A percentile compares a stretch with the other conserved stretches of the same genome.
These are phyloP conservation scores for Aphelocoma californica DNA, from an alignment of 2,797 vertebrate genomes.

Conservation along the genomic window DNA sequence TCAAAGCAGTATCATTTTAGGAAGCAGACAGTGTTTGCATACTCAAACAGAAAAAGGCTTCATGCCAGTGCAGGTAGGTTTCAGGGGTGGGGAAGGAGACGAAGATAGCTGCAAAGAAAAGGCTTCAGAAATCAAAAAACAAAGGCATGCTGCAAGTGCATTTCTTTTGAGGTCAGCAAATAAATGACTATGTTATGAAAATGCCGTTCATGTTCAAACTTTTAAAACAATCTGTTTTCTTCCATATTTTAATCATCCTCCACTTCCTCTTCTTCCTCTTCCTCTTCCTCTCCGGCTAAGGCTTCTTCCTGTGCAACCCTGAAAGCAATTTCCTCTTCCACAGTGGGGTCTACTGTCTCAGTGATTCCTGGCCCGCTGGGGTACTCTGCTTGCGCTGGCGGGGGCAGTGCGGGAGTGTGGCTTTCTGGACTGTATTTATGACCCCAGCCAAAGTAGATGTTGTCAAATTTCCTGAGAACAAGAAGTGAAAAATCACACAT, in stretches of 20 bases:
- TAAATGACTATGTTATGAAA: not conserved
- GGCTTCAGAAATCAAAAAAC: not conserved
- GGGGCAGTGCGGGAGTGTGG: conserved; percentile 77
- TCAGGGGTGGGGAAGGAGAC: too few species aligned
- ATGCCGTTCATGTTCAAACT: not conserved
- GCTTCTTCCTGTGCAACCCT: conserved; percentile 77
- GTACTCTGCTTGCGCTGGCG: conserved; percentile 79
- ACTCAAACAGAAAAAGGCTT: not conserved
- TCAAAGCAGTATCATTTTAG: not conserved
- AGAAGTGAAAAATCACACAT: not conserved
- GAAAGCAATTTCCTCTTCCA: conserved; percentile 85
- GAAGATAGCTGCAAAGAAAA: not conserved
- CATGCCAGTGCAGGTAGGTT: not conserved
- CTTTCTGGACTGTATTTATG: conserved; percentile 83
- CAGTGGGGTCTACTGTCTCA: conserved; percentile 82
- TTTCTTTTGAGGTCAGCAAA: not conserved
- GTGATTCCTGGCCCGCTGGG: conserved; percentile 80
- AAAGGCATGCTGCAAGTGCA: fast-evolving
- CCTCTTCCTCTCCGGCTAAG: conserved; percentile 68
- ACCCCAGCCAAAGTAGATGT: conserved; percentile 94
- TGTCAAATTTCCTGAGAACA: conserved; percentile 86
- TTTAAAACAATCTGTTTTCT: not conserved
- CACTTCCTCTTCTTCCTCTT: conserved; percentile 79
- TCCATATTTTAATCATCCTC: conserved; percentile 67
- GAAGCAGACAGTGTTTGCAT: not conserved